A percentile compares a stretch with the other conserved stretches of the same genome.
Conservation (phyloP, 2,888 invertebrate genomes). For the Escarpia spicata region DNA sequence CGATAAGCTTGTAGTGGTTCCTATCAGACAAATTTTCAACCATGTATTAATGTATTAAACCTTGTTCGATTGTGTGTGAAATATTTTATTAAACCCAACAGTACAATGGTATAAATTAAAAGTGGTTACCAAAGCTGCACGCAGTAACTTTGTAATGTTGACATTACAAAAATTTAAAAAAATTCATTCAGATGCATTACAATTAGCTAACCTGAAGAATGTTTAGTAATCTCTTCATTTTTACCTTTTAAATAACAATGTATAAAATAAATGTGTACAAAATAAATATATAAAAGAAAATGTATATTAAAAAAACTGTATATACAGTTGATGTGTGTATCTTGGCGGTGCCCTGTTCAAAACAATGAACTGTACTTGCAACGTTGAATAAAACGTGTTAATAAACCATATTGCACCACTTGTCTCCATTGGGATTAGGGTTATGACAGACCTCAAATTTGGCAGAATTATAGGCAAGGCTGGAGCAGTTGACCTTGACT, state of each 20-base stretch:
- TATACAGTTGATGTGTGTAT: background rate
- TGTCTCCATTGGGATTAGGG: background rate
- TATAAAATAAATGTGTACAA: conserved; percentile 16
- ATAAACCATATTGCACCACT: background rate
- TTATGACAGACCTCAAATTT: too few relatives aligned
- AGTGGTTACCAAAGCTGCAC: background rate
- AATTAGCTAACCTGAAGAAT: background rate
- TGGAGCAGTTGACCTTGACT: too few relatives aligned
- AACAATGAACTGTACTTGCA: background rate
- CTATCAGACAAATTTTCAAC: background rate
- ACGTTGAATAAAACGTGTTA: background rate
- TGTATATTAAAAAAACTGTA: background rate
- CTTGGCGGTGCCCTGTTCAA: background rate
- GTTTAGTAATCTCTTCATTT: background rate
- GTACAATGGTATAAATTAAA: background rate
- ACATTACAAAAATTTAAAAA: background rate
- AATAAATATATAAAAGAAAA: background rate
- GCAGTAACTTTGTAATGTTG: background rate
- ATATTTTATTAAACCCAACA: background rate
- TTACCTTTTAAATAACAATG: background rate
- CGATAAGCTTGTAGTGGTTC: background rate
- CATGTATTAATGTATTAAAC: too few relatives aligned
- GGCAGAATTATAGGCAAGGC: too few relatives aligned
- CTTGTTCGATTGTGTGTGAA: background rate
- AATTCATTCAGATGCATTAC: background rate